A percentile compares a stretch with the other conserved stretches of the same genome.
phyloP scores from a whole-genome alignment of 2,113 vertebrate species.

The Hirundichthys speculiger region DNA sequence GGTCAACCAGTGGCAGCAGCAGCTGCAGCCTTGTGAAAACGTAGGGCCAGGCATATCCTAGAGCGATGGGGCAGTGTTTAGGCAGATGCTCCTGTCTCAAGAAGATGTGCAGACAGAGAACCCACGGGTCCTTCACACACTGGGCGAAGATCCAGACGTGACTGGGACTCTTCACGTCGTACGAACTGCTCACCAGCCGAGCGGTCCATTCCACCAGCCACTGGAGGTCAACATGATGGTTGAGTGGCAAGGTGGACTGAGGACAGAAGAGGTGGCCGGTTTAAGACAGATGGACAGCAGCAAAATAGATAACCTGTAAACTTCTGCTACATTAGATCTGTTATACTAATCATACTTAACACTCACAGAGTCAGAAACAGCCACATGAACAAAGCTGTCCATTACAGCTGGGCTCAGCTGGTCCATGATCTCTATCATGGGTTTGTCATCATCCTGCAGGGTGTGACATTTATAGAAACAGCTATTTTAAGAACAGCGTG shows the following conservation, averaged over 20 bases:
- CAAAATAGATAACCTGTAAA: background rate
- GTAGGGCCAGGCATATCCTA: constrained; percentile 97
- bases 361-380: constrained; percentile 91
- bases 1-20: constrained; percentile 94
- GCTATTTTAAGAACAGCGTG: constrained; percentile 56
- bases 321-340: background rate
- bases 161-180: constrained; percentile 97
- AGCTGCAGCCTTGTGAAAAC: constrained; percentile 94
- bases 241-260: constrained; percentile 89
- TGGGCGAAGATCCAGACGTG: constrained; percentile 99
- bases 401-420: constrained; percentile 95
- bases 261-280: background rate
- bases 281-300: background rate
- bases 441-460: constrained; percentile 94
- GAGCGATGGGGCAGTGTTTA: constrained; percentile 94
- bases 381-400: constrained; percentile 97
- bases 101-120: constrained; percentile 97
- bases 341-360: background rate
- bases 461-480: constrained; percentile 48
- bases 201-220: constrained; percentile 98
- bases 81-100: constrained; percentile 96
- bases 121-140: constrained; percentile 96
- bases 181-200: constrained; percentile 93
- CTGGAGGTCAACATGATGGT: constrained; percentile 93
- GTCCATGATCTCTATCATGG: constrained; percentile 99